Conservation (phyloP, 2,888 invertebrate species). For the Apodemia hepburni region DNA sequence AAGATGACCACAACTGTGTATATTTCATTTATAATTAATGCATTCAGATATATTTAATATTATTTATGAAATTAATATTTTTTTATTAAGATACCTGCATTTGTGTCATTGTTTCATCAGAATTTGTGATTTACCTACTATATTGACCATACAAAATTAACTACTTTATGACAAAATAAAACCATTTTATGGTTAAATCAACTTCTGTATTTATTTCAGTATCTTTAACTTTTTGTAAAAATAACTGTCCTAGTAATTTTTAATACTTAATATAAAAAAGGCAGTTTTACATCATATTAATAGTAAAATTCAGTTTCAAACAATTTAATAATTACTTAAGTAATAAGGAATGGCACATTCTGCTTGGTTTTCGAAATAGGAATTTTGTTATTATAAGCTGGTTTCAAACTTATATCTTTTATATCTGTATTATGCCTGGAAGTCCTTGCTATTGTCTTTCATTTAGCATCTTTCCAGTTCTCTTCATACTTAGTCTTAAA, state of each 20-base stretch:
- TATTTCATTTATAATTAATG: constrained; percentile 8
- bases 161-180: constrained; percentile 12
- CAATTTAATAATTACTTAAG: constrained; percentile 9
- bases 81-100: constrained; percentile 13
- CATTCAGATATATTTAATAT: too few species aligned
- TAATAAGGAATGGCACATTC: constrained; percentile 13
- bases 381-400: not conserved
- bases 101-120: constrained; percentile 15
- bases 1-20: constrained; percentile 9
- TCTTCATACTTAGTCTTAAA: constrained; percentile 15
- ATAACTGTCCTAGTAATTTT: constrained; percentile 8
- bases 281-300: constrained; percentile 10
- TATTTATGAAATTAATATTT: constrained; percentile 11
- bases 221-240: constrained; percentile 8
- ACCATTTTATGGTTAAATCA: constrained; percentile 13
- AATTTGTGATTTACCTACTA: constrained; percentile 12
- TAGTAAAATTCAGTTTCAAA: constrained; percentile 14
- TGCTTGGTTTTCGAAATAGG: constrained; percentile 12
- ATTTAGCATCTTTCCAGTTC: constrained; percentile 16
- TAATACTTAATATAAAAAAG: constrained; percentile 12
- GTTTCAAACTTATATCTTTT: constrained; percentile 11
- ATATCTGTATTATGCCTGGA: constrained; percentile 7
- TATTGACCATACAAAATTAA: constrained; percentile 15
- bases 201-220: constrained; percentile 8
- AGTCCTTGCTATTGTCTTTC: constrained; percentile 1